Evolutionary conservation across 2,888 invertebrate genomes (phyloP), one percentile per base, ranked within the genome.

Genomic region (Chymomyza fuscimana): DNA sequence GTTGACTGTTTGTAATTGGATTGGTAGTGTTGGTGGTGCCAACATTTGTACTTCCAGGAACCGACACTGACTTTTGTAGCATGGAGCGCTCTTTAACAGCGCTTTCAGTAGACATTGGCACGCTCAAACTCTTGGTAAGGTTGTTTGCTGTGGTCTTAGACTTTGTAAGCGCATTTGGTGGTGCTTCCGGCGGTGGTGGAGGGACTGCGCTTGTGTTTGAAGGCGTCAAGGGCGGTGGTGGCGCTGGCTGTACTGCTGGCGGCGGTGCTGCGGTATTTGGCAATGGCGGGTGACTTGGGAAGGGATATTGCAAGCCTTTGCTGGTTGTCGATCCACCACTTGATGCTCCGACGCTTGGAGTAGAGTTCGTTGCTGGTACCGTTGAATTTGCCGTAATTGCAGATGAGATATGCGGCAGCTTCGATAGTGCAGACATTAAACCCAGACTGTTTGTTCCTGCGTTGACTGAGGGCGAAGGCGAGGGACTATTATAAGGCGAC

Each of bases 281-380:
- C 81, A 93, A 91, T 76, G 95, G 95, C 84, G 95, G 95, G 92
- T 96, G 96, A 90, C 94, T 95, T 79, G 96, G 96, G 92, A 95
- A 96, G 63, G 96, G 96, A 92, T 95, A 96, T 91, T 95, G 96
- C 79, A 95, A 92, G 78, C 86, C 92, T 89, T 89, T 93, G 70
- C 84, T 92, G 79, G 76, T 87, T 66, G 82, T 76, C 16, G 70
- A 7, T 29, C 52, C 65, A 67, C 61, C n/a, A 16, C 58, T 76
- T 54, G 72, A 12, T 3, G 78, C 60, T 2, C 65, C 50, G 15
- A 50, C 63, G 50, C 19, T 63, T 22, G 66, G 54, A 29, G 68
- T 54, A 5, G 77, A 60, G 15, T 56, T 63, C n/a, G 68, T 50
- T 36, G 65, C 61, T 32, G 73, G 36, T 15, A 70, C 22, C 5